These are phyloP conservation scores for Metacarcinus magister DNA, from an alignment of 2,888 invertebrate genomes.

Conservation along the genomic window DNA sequence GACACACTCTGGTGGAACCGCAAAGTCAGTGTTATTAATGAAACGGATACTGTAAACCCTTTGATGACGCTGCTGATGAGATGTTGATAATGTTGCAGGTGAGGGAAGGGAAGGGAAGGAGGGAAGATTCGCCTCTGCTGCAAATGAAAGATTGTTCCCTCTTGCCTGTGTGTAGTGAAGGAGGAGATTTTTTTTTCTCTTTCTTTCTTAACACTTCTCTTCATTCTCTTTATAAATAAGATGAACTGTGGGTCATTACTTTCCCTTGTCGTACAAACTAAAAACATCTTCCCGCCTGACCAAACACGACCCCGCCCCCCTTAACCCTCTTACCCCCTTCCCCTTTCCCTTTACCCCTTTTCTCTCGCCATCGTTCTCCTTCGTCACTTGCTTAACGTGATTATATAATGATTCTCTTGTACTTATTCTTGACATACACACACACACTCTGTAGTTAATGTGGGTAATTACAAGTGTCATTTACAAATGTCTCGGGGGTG, in stretches of 20 bases:
- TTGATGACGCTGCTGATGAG: conserved; percentile 45
- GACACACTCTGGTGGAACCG: conserved; percentile 21
- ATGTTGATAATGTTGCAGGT: conserved; percentile 39
- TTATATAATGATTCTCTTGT: not conserved
- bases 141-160: not conserved
- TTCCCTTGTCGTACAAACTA: not conserved
- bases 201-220: not conserved
- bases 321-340: not conserved
- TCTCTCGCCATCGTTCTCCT: conserved; percentile 28
- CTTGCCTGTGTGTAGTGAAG: conserved; percentile 18
- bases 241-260: not conserved
- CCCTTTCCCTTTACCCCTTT: not conserved
- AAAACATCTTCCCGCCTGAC: not conserved
- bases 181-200: not conserved
- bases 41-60: conserved; percentile 2
- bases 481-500: conserved; percentile 35
- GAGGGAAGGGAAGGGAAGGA: not conserved
- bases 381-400: not conserved
- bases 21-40: conserved; percentile 38
- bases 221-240: not conserved
- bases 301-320: not conserved
- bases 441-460: conserved; percentile 37
- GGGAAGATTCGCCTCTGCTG: not conserved
- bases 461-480: conserved; percentile 51
- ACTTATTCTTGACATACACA: conserved; percentile 38